A percentile compares a stretch with the other conserved stretches of the same genome.
These are phyloP conservation scores for Timandra comae DNA, from an alignment of 2,888 invertebrate species.

Conservation along the genomic window DNA sequence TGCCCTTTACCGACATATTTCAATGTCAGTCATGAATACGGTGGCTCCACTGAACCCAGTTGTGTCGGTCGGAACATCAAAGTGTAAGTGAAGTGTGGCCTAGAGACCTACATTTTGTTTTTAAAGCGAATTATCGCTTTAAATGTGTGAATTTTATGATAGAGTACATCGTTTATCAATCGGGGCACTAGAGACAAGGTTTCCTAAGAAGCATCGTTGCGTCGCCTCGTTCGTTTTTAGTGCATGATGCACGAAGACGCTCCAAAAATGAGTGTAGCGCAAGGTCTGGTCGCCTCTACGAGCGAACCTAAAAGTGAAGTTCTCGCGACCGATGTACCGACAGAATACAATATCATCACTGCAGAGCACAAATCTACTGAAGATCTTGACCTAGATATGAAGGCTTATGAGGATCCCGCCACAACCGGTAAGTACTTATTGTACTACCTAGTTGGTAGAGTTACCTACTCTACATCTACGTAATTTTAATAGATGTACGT, in stretches of 20 bases:
- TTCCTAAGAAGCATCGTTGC: conserved; percentile 40
- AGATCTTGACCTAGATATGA: conserved; percentile 76
- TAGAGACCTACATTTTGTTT: conserved; percentile 89
- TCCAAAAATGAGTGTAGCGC: conserved; percentile 81
- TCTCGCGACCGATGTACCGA: conserved; percentile 57
- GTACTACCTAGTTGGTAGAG: no score
- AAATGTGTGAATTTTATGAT: conserved; percentile 76
- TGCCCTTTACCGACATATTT: conserved; percentile 76
- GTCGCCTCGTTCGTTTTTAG: conserved; percentile 60
- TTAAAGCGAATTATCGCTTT: conserved; percentile 50
- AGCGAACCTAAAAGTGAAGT: conserved; percentile 65
- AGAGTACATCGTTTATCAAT: conserved; percentile 69
- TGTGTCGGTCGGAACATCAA: conserved; percentile 85
- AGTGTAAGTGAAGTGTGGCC: conserved; percentile 92
- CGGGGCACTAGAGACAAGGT: conserved; percentile 52
- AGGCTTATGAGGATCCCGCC: conserved; percentile 78
- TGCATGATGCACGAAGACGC: conserved; percentile 82
- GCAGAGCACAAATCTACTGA: conserved; percentile 67
- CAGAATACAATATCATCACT: conserved; percentile 63
- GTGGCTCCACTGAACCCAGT: conserved; percentile 83
- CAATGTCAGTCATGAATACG: conserved; percentile 80
- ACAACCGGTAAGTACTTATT: conserved; percentile 73
- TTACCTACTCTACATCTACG: conserved; percentile 1
- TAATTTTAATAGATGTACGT: background rate
- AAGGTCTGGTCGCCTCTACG: conserved; percentile 80